Conservation (phyloP, 2,797 vertebrate species). For the Mallotus villosus region DNA sequence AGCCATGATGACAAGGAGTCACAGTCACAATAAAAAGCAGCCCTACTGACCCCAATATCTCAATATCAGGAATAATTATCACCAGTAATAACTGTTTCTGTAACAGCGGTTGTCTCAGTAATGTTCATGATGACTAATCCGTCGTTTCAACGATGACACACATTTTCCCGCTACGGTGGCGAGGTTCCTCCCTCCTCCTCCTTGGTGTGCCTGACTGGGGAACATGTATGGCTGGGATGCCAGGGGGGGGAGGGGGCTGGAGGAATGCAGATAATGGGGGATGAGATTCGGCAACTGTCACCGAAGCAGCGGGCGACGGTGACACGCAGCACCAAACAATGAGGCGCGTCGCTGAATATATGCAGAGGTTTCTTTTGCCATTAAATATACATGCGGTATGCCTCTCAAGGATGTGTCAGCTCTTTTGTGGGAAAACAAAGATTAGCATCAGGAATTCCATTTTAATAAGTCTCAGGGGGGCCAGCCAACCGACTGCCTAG, state of each 20-base stretch:
- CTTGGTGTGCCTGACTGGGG: background rate
- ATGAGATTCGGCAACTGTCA: slow-evolving; percentile 44
- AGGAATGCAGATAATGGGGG: slow-evolving; percentile 50
- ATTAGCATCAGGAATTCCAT: slow-evolving; percentile 74
- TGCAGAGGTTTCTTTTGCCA: slow-evolving; percentile 54
- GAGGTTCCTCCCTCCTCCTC: background rate
- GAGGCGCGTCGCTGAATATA: slow-evolving; percentile 60
- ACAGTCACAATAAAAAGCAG: background rate
- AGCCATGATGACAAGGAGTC: slow-evolving; percentile 7
- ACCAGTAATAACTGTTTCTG: background rate
- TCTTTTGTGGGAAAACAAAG: slow-evolving; percentile 71
- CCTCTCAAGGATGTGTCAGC: slow-evolving; percentile 67
- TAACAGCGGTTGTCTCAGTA: background rate
- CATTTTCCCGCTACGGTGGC: background rate
- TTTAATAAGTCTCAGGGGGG: slow-evolving; percentile 73
- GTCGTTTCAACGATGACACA: background rate
- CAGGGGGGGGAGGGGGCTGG: background rate
- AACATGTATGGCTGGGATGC: background rate
- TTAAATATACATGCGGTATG: slow-evolving; percentile 72
- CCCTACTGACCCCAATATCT: background rate
- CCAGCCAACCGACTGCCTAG: slow-evolving; percentile 55
- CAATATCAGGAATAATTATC: background rate
- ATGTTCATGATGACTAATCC: background rate
- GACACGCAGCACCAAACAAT: slow-evolving; percentile 56
- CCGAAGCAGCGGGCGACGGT: slow-evolving; percentile 40